Base-by-base conservation (phyloP, 2,888 invertebrate species). In the Nomada fabriciana region DNA sequence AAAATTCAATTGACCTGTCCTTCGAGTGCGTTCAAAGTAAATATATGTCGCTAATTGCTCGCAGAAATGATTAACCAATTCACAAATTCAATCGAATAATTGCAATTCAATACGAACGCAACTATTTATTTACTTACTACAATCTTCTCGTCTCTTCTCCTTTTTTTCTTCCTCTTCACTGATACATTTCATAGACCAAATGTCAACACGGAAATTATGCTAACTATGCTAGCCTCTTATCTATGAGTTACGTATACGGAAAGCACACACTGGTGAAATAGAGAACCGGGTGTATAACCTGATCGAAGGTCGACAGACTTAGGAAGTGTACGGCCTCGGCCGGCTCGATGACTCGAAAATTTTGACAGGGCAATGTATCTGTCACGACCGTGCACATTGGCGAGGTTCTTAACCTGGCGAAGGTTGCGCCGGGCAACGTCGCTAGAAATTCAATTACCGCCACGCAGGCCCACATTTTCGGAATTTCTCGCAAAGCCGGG, bases 351-450 rank as follows among this genome's bases (percentile, higher is more conserved):
- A 82, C 79, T 42, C 53, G 50, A 70, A 65, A 60, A 68, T 80
- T 65, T 75, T 65, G 76, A 65, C 73, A 50, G 79, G 47, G 68
- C 88, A 71, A 74, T 59, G 81, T 76, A 63, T 69, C 64, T 29
- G 15, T 15, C 2, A n/a, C 65, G 65, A 69, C 42, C 57, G 23
- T 68, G 53, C 55, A 11, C 55, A 47, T 59, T 59, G 64, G 59
- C 18, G 63, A 79, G 84, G 80, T 78, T 86, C 72, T 80, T 87
- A 85, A 83, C 78, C 83, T 50, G 67, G 4, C 61, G 83, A 81
- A 76, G 78, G 81, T 53, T 59, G 23, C 59, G 61, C 61, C 23
- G 23, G 18, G 1, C 25, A 63, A 47, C 50, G 60, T 42, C 36
- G 36, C 23, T 64, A 20, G 64, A 76, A 77, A 77, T 72, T 72